A percentile compares a stretch with the other conserved stretches of the same genome.
phyloP scores from a whole-genome alignment of 2,888 invertebrate genomes.

The Cryptosula pallasiana region DNA sequence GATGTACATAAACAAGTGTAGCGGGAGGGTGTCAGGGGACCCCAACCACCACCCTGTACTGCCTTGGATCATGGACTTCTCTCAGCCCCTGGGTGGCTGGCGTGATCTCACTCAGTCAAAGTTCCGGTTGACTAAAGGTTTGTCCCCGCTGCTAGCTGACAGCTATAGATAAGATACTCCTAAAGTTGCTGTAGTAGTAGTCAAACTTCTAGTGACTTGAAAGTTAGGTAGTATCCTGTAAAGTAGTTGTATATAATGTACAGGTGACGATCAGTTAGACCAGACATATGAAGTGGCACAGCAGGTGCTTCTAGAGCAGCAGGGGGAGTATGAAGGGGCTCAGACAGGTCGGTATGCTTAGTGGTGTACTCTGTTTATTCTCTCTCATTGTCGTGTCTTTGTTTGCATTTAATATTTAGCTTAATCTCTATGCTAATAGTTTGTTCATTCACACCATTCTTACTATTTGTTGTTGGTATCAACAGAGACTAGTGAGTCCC shows the following conservation, averaged over 20 bases:
- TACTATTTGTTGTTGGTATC: neutral
- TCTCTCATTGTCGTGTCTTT: too few relatives aligned
- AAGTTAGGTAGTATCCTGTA: too few relatives aligned
- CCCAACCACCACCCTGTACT: slow-evolving; percentile 90
- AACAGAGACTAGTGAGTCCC: neutral
- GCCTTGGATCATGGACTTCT: slow-evolving; percentile 95
- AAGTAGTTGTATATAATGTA: too few relatives aligned
- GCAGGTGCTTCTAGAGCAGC: neutral
- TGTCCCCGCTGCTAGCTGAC: too few relatives aligned
- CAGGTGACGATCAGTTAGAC: slow-evolving; percentile 81
- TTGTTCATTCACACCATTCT: too few relatives aligned
- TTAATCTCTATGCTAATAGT: too few relatives aligned
- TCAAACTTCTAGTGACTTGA: too few relatives aligned
- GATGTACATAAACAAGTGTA: slow-evolving; percentile 69
- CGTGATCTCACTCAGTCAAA: slow-evolving; percentile 89
- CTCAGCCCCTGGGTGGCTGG: slow-evolving; percentile 75
- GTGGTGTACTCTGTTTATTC: too few relatives aligned
- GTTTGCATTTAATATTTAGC: too few relatives aligned
- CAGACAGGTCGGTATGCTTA: neutral
- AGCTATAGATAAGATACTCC: too few relatives aligned
- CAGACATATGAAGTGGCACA: slow-evolving; percentile 68
- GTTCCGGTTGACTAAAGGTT: slow-evolving; percentile 83
- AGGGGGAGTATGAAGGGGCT: neutral
- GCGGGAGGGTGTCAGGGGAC: slow-evolving; percentile 72
- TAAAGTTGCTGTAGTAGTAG: too few relatives aligned